Evolutionary conservation across 2,888 invertebrate genomes (phyloP).

Genomic region (Amaurobius ferox): DNA sequence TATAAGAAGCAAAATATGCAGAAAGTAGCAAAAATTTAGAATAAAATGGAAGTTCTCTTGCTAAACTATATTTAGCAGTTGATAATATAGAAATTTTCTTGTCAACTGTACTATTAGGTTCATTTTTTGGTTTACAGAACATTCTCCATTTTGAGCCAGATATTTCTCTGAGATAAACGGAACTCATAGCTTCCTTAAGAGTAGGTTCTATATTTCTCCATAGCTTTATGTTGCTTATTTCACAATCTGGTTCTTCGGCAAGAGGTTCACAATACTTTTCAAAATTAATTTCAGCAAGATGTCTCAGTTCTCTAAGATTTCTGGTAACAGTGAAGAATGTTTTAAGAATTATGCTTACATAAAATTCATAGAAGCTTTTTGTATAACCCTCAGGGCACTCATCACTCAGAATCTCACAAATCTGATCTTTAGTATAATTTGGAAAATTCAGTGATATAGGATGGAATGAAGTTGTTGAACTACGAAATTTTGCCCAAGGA

Average conservation of each 20-base stretch:
- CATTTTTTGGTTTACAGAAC: not conserved
- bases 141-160: slow-evolving; percentile 47
- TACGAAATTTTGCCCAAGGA: slow-evolving; percentile 28
- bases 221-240: slow-evolving; percentile 24
- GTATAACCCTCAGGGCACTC: slow-evolving; percentile 17
- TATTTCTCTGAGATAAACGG: slow-evolving; percentile 43
- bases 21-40: slow-evolving; percentile 93
- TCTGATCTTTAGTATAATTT: slow-evolving; percentile 40
- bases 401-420: slow-evolving; percentile 26
- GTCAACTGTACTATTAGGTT: not conserved
- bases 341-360: slow-evolving; percentile 49
- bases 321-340: slow-evolving; percentile 36
- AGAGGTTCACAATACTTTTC: slow-evolving; percentile 58
- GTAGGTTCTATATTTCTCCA: slow-evolving; percentile 62
- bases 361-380: slow-evolving; percentile 30
- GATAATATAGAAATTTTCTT: not conserved
- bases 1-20: slow-evolving; percentile 94
- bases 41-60: slow-evolving; percentile 85
- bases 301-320: slow-evolving; percentile 36
- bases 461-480: not conserved
- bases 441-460: slow-evolving; percentile 37
- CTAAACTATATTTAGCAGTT: not conserved
- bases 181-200: slow-evolving; percentile 44
- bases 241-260: slow-evolving; percentile 35
- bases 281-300: slow-evolving; percentile 38